Evolutionary conservation across 2,113 vertebrate species (phyloP), one percentile per base, ranked within the genome.

Genomic region (Shinisaurus crocodilurus): DNA sequence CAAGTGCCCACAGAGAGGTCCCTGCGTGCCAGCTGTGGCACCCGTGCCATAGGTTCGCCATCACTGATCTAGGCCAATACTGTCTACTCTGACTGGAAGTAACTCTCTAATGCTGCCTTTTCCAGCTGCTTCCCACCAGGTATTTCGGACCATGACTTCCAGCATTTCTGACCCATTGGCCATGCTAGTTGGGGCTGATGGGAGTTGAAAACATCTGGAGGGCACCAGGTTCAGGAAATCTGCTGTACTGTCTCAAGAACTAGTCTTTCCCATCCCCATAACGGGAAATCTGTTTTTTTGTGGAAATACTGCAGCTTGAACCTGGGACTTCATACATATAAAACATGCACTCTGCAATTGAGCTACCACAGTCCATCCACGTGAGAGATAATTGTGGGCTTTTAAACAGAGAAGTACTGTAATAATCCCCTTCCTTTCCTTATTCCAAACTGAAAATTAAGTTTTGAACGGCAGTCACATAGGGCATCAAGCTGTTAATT

Each of bases 361-460:
- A 85, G 20, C 37, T 65, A 34, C 63, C 10, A 27, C 57, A 86
- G 32, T 4, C 20, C 8, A 82, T 72, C 32, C 32, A n/a, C 2
- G 7, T 27, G 25, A 89, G n/a, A 77, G 43, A 76, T 48, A 88
- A 88, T 88, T 80, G 43, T 29, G 63, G 9, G 48, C 10, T 88
- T 88, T 88, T 27, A 67, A 48, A 79, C 15, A 88, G 29, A 48
- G 23, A 48, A 67, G 40, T 79, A 25, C 16, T 45, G 29, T 50
- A 76, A 63, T 89, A 43, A 89, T 76, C 37, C 40, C 54, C 43
- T 85, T 67, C 60, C 57, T 40, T 85, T 77, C 60, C 23, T 85
- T 89, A 77, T 77, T 77, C 82, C 67, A 15, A 85, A 34, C 67
- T 89, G 82, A 85, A 85, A 89, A 89, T 65, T 85, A 89, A 37